These are phyloP conservation scores for Pelecanus crispus DNA, from an alignment of 2,113 vertebrate species.

Conservation along the genomic window DNA sequence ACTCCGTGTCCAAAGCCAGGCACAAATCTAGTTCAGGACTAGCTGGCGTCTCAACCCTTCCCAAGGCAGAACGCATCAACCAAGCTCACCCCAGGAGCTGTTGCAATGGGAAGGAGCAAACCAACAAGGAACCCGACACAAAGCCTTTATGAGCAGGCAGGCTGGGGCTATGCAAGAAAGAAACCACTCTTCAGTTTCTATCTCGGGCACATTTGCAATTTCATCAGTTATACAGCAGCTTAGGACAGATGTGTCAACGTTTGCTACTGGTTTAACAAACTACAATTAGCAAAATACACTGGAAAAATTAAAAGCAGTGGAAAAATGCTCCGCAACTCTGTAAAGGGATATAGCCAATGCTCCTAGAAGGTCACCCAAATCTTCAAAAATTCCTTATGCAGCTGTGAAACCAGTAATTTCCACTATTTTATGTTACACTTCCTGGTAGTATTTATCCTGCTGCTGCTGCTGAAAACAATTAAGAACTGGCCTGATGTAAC, in stretches of 20 bases:
- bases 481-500: not conserved
- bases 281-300: not conserved
- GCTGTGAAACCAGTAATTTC: not conserved
- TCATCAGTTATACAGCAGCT: not conserved
- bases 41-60: not conserved
- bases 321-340: not conserved
- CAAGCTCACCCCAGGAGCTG: not conserved
- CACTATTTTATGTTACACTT: not conserved
- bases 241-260: not conserved
- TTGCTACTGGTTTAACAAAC: not conserved
- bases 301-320: not conserved
- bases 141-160: not conserved
- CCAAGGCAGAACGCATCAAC: not conserved
- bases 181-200: not conserved
- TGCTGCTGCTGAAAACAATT: not conserved
- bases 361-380: not conserved
- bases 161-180: not conserved
- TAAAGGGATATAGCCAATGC: not conserved
- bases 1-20: not conserved
- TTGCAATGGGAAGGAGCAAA: not conserved
- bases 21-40: not conserved
- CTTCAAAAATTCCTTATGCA: not conserved
- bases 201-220: not conserved
- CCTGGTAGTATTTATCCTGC: not conserved
- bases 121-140: not conserved